Base-by-base conservation (phyloP, 30 jellyfish, hydroid and myxozoan species). In the Pseudorhiza aurosa region DNA sequence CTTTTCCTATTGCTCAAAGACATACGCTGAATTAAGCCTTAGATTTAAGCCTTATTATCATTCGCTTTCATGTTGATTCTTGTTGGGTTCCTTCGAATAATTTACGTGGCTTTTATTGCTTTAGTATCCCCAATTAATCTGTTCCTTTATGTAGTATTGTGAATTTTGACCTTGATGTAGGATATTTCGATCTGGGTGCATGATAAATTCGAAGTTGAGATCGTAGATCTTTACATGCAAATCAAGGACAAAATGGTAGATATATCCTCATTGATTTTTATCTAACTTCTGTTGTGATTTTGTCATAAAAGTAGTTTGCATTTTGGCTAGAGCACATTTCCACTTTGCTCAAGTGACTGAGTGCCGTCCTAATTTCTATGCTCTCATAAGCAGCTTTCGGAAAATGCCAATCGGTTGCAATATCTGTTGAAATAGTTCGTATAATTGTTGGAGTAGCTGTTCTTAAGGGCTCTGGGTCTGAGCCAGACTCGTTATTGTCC, bases 181-280 rank as follows among this genome's bases (percentile, higher is more conserved):
- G 95, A 92, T 44, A 49, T 92, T n/a, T 70, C 71, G 9, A 56
- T 46, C 45, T 92, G 95, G 95, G 88, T 87, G 3, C 72, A 56
- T n/a, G 93, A 81, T 10, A 92, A 85, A 85, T 91, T 67, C 69
- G 98, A 92, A 79, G 96, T 85, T 36, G 98, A 92, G 79, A 72
- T 85, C 11, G 96, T 92, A 11, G 98, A 92, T 67, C 72, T 92
- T 17, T 92, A 76, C 71, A 85, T 85, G 91, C 96, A 83, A 58
- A 58, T 92, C 3, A 85, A 72, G 35, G 87, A 71, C 44, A 85
- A 81, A 79, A 37, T 85, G 72, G 88, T 77, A 39, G 11, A 93
- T 72, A 60, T 2, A 53, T 49, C 17, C 22, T 70, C 53, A n/a
- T 22, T 36, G 14, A 4, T 4, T 4, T 46, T 46, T 46, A 3